Conservation (phyloP, 1,140 invertebrate species). For the Drosophila sp. region DNA sequence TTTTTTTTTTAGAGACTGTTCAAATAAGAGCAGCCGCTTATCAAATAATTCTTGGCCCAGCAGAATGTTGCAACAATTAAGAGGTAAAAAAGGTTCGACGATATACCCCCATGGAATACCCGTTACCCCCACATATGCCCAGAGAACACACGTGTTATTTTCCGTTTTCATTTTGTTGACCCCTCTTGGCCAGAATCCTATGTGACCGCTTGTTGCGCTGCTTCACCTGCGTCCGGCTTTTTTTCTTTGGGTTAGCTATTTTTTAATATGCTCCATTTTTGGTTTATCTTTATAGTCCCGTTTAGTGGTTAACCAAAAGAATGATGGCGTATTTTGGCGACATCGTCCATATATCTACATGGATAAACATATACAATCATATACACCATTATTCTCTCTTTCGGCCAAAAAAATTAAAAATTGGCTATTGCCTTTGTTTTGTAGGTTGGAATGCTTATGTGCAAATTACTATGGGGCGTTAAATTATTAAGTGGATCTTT, state of each 20-base stretch:
- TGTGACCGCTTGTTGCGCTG: slow-evolving; percentile 54
- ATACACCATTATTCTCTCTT: not conserved
- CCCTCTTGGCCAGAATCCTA: not conserved
- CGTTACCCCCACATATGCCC: slow-evolving; percentile 19
- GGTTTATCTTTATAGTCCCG: slow-evolving; percentile 80
- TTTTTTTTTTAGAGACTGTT: slow-evolving; percentile 17
- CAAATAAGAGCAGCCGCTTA: slow-evolving; percentile 73
- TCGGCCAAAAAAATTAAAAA: not conserved
- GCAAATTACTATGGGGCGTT: not conserved
- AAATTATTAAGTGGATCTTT: no score
- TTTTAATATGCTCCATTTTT: slow-evolving; percentile 59
- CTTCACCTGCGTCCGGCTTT: slow-evolving; percentile 6
- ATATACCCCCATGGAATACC: slow-evolving; percentile 14
- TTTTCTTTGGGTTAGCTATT: slow-evolving; percentile 19
- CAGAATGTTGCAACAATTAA: slow-evolving; percentile 79
- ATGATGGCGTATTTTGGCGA: slow-evolving; percentile 48
- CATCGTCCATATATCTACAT: not conserved
- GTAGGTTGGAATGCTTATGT: not conserved
- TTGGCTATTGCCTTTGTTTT: not conserved
- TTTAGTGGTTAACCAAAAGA: slow-evolving; percentile 71
- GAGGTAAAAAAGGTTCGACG: slow-evolving; percentile 59
- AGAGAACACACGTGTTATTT: not conserved
- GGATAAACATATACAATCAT: no score
- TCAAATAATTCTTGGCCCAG: slow-evolving; percentile 81
- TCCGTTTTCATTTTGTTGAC: slow-evolving; percentile 15